Base-by-base conservation (phyloP, 2,888 invertebrate species). In the Bombyx huttoni region DNA sequence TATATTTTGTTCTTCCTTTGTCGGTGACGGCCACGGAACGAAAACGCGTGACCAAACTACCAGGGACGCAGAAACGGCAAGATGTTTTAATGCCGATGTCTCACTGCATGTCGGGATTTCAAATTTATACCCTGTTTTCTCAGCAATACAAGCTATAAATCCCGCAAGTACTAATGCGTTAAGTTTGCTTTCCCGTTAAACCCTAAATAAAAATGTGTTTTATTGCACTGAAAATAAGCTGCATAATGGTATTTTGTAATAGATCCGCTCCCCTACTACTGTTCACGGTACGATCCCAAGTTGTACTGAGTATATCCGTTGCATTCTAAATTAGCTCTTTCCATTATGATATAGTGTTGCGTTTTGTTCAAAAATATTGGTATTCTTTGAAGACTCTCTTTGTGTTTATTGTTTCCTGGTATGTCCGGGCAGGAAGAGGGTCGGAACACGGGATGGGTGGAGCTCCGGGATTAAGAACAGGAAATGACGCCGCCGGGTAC, bases 11-110 rank as follows among this genome's bases (percentile, higher is more conserved):
- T 24, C 3, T 8, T 8, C 47, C 49, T 3, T 24, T 24, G 48
- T 51, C 54, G 54, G 61, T 61, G 56, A 62, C 65, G 68, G 63
- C 60, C 64, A 64, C 67, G 68, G 67, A 73, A 74, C 73, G 68
- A 72, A 71, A 75, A 66, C 64, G 67, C 70, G 60, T 74, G 69
- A 73, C 69, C 65, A 59, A 60, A 51, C 33, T 70, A 75, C 75
- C 54, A 76, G 70, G 72, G 57, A 46, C 47, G 34, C 64, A 74
- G 40, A 40, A 40, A 40, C 5, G 1, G 40, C 12, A 40, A 1
- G 40, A 40, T 10, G 40, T 40, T 40, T 40, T 3, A 3, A 8
- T 10, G 40, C 40, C 40, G 12, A 3, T 40, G 2, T 40, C 9
- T 5, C 12, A 40, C 1, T 12, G 40, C 40, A 40, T 12, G 1